These are phyloP conservation scores for Heterodera filipjevi DNA, from an alignment of 2,888 invertebrate genomes.

Conservation along the genomic window DNA sequence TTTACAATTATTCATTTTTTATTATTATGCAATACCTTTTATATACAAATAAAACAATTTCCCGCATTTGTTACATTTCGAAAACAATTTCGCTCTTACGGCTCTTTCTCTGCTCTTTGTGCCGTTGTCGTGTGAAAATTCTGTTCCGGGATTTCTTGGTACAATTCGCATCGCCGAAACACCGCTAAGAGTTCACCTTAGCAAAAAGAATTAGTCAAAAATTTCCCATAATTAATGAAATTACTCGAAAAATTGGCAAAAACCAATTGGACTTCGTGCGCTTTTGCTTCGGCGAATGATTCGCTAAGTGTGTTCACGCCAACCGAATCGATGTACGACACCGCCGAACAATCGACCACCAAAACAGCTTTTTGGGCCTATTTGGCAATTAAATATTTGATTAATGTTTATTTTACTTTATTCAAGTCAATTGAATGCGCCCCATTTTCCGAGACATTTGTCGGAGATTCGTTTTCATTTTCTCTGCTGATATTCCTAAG, in stretches of 20 bases:
- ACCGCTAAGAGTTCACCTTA: slow-evolving; percentile 16
- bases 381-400: not conserved
- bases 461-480: not conserved
- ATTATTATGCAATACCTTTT: no score
- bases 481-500: slow-evolving; percentile 17
- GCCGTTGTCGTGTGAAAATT: slow-evolving; percentile 5
- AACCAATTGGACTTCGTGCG: not conserved
- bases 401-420: not conserved
- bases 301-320: slow-evolving; percentile 30
- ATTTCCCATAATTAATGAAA: not conserved
- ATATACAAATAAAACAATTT: no score
- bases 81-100: not conserved
- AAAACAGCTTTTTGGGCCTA: slow-evolving; percentile 15
- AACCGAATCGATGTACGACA: slow-evolving; percentile 35
- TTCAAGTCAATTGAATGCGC: not conserved
- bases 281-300: not conserved
- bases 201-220: not conserved
- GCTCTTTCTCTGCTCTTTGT: not conserved
- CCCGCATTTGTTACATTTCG: not conserved
- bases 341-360: slow-evolving; percentile 38
- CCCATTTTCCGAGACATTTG: not conserved
- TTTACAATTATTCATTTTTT: no score
- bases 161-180: slow-evolving; percentile 15
- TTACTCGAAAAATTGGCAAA: slow-evolving; percentile 22
- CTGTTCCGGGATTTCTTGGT: slow-evolving; percentile 14